These are phyloP conservation scores for Zophobas atratus DNA, from an alignment of 1,140 invertebrate genomes.

Conservation along the genomic window DNA sequence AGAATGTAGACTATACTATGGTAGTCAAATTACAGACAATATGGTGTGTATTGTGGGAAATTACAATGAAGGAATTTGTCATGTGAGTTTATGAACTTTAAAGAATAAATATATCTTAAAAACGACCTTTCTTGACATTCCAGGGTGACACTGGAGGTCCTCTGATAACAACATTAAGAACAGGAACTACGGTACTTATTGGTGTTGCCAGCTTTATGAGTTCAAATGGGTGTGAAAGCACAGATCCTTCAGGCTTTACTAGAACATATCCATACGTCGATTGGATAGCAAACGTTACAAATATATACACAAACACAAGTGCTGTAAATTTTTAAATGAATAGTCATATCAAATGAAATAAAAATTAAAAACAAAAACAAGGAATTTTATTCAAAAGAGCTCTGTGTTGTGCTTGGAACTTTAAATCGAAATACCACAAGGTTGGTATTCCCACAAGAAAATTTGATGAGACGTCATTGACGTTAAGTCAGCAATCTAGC, in stretches of 20 bases:
- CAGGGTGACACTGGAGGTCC: slow-evolving; percentile 11
- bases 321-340: too few species aligned
- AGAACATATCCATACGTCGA: slow-evolving; percentile 11
- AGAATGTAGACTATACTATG: not conserved
- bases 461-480: too few species aligned
- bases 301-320: too few species aligned
- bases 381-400: too few species aligned
- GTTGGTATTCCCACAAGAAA: too few species aligned
- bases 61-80: slow-evolving; percentile 15
- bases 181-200: not conserved
- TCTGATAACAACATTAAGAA: not conserved
- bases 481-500: too few species aligned
- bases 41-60: slow-evolving; percentile 9
- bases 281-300: slow-evolving; percentile 18
- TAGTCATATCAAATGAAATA: too few species aligned
- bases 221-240: slow-evolving; percentile 26
- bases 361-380: too few species aligned
- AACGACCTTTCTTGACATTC: not conserved
- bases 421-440: too few species aligned
- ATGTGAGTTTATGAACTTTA: not conserved
- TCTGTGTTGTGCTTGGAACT: too few species aligned
- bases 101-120: not conserved
- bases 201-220: slow-evolving; percentile 16
- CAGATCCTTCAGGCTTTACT: slow-evolving; percentile 23
- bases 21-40: not conserved